Evolutionary conservation across 2,888 invertebrate species (phyloP).

Genomic region (Pandemis corylana): DNA sequence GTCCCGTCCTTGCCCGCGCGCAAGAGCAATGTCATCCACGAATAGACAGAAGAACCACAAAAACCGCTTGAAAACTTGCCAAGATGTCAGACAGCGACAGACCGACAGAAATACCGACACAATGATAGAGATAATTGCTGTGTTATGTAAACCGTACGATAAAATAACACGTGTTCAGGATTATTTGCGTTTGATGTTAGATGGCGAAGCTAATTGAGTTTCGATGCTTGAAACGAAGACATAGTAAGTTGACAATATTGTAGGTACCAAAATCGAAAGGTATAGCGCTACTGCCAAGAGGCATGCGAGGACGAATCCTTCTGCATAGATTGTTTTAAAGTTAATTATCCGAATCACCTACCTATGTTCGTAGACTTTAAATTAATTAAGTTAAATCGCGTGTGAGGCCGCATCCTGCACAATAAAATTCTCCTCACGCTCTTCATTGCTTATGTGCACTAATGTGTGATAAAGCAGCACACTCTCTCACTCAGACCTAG

Average conservation of each 20-base stretch:
- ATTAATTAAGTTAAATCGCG: too few species aligned
- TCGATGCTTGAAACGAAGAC: background rate
- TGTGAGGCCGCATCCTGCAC: too few species aligned
- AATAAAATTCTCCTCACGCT: too few species aligned
- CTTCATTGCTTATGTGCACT: too few species aligned
- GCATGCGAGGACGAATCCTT: too few species aligned
- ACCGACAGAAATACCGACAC: constrained; percentile 65
- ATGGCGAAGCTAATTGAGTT: constrained; percentile 5
- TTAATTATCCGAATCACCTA: too few species aligned
- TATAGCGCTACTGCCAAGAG: too few species aligned
- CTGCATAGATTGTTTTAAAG: too few species aligned
- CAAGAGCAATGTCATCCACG: constrained; percentile 79
- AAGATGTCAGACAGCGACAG: constrained; percentile 61
- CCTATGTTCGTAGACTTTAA: too few species aligned
- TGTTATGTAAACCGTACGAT: constrained; percentile 35
- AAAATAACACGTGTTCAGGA: constrained; percentile 23
- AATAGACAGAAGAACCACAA: constrained; percentile 70
- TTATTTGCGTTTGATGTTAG: background rate
- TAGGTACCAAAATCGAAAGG: background rate
- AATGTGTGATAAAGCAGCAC: too few species aligned
- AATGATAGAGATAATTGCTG: constrained; percentile 51
- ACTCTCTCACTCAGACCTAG: too few species aligned
- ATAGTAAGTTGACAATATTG: background rate
- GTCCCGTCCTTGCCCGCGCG: constrained; percentile 58
- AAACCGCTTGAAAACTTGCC: constrained; percentile 71